Evolutionary conservation across 2,113 vertebrate genomes (phyloP).

Genomic region (Ivindomyrus marchei): DNA sequence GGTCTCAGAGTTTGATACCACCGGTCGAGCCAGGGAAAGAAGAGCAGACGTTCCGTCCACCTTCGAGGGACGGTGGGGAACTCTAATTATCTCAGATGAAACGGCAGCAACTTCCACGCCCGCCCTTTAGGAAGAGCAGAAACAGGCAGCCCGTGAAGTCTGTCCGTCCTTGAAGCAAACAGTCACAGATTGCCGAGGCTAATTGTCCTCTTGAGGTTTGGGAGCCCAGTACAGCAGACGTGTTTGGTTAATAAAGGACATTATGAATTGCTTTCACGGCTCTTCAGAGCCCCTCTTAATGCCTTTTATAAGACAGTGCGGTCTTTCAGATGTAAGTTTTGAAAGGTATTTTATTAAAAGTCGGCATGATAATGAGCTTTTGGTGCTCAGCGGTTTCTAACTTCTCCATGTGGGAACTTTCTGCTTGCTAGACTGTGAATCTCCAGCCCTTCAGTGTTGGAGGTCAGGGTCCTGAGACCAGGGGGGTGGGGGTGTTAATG

Average conservation of each 20-base stretch:
- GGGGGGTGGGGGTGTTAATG: neutral
- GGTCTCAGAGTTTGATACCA: neutral
- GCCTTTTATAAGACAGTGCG: neutral
- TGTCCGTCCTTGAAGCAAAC: neutral
- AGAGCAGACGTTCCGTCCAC: neutral
- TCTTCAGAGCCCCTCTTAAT: neutral
- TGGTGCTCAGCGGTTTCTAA: neutral
- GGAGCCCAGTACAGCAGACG: neutral
- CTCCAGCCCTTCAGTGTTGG: neutral
- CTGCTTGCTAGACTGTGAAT: neutral
- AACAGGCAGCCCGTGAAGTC: neutral
- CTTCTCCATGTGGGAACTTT: neutral
- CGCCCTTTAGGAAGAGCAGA: neutral
- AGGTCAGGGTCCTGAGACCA: neutral
- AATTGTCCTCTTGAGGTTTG: conserved; percentile 21
- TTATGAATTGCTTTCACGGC: neutral
- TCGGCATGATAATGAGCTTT: neutral
- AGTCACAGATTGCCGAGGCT: conserved; percentile 19
- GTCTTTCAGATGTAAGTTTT: neutral
- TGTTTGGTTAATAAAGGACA: neutral
- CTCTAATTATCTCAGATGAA: neutral
- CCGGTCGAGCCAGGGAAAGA: neutral
- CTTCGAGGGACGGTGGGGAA: neutral
- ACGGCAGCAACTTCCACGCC: neutral
- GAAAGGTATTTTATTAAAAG: neutral